Base-by-base conservation (phyloP, 2,797 vertebrate species). In the Cossypha niveicapilla region DNA sequence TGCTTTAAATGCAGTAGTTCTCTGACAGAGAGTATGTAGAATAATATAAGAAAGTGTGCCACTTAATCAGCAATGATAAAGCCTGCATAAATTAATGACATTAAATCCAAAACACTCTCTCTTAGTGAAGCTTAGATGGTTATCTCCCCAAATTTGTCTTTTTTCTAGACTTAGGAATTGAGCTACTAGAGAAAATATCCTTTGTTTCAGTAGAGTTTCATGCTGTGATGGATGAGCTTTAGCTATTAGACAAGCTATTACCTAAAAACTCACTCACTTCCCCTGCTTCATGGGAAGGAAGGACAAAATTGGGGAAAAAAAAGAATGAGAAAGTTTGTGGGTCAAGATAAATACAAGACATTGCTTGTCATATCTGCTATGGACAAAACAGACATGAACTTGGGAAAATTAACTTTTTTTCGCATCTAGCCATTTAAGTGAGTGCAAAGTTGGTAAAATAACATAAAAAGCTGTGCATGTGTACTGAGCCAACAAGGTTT, bases 401-500 rank as follows among this genome's bases (percentile, higher is more conserved):
- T 50, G 4, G 10, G 32, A 84, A 87, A 63, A 63, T 9, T 18
- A 28, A 9, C 2, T 2, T n/a, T 24, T 45, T 25, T 34, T 71
- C 37, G 0, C 7, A 25, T 57, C 14, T 47, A 73, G 16, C 5
- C 5, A 35, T 19, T 35, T 39, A 35, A 68, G 6, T 23, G 21
- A 79, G 27, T 27, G 44, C 4, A 39, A 76, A 57, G 5, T 47
- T 48, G 6, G 4, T 34, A 65, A 22, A 62, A 35, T 48, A 30
- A 0, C 12, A 24, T 27, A 60, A 44, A 30, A 72, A 37, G 3
- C 9, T 58, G 25, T 10, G 2, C 9, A 54, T 12, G 3, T 16
- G 6, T 9, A 27, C 5, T 57, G 28, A 74, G 19, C 4, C 23
- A 68, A 13, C 1, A 19, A 58, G 19, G 22, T 71, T 81, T 71